phyloP scores from a whole-genome alignment of 37 sponge, comb jelly and placozoan genomes.

The Petrosia ficiformis region DNA sequence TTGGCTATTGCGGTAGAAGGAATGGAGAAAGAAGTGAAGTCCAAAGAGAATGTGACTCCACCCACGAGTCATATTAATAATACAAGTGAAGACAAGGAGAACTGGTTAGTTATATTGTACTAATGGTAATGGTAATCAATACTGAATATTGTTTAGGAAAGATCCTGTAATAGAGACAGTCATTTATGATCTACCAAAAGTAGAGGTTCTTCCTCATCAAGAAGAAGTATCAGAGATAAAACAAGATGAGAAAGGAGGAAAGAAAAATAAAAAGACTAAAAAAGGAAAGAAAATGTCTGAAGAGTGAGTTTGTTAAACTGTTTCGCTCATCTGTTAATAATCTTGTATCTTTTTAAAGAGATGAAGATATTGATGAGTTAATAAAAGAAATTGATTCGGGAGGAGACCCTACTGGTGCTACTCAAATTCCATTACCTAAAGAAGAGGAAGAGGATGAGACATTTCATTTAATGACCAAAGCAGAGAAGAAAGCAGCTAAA shows the following conservation, averaged over 20 bases:
- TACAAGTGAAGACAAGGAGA: too few species aligned
- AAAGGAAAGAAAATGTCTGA: constrained; percentile 20
- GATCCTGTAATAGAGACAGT: too few species aligned
- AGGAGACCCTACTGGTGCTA: not conserved
- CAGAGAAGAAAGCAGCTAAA: constrained; percentile 43
- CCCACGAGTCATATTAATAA: too few species aligned
- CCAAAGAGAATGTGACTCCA: not conserved
- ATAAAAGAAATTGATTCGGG: constrained; percentile 19
- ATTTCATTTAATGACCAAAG: not conserved
- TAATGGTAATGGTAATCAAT: too few species aligned
- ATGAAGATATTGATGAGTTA: constrained; percentile 38
- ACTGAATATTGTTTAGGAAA: too few species aligned
- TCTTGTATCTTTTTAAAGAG: not conserved
- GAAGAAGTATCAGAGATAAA: too few species aligned
- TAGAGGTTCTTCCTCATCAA: too few species aligned
- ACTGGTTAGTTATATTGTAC: too few species aligned
- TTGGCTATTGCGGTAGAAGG: not conserved
- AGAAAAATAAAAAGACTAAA: constrained; percentile 20
- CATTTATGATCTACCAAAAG: too few species aligned
- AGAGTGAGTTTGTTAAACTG: not conserved
- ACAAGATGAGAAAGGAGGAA: too few species aligned
- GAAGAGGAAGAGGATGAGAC: not conserved
- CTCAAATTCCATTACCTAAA: not conserved
- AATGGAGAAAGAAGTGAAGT: constrained; percentile 10
- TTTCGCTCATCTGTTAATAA: not conserved